These are phyloP conservation scores for Xestia xanthographa DNA, from an alignment of 2,888 invertebrate genomes.

Conservation along the genomic window DNA sequence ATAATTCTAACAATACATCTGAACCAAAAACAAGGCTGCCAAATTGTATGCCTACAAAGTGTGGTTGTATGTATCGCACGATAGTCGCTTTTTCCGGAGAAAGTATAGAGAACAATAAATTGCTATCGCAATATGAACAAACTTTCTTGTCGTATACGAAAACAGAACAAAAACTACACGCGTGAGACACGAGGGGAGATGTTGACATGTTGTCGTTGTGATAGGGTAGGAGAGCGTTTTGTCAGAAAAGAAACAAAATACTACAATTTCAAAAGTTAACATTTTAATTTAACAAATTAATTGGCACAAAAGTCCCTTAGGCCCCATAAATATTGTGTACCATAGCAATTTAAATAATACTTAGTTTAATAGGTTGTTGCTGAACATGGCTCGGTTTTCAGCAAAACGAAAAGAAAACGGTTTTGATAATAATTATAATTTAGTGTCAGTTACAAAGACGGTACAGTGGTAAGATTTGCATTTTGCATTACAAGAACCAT, in stretches of 20 bases:
- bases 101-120: conserved; percentile 23
- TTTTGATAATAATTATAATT: not conserved
- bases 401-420: not conserved
- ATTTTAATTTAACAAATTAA: conserved; percentile 19
- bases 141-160: conserved; percentile 5
- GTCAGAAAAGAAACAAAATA: not conserved
- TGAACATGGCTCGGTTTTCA: not conserved
- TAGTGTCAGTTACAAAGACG: not conserved
- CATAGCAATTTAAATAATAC: not conserved
- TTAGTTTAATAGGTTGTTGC: not conserved
- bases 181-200: not conserved
- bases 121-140: conserved; percentile 25
- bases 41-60: too few species aligned
- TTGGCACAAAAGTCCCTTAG: not conserved
- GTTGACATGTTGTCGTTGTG: not conserved
- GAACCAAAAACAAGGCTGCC: not conserved
- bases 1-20: not conserved
- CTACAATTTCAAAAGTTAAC: not conserved
- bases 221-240: not conserved
- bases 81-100: not conserved
- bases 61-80: not conserved
- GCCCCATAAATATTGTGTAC: conserved; percentile 6
- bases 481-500: not conserved
- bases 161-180: conserved; percentile 20
- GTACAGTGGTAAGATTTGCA: not conserved